Conservation (phyloP, 2,888 invertebrate species). For the Capitulum mitella region DNA sequence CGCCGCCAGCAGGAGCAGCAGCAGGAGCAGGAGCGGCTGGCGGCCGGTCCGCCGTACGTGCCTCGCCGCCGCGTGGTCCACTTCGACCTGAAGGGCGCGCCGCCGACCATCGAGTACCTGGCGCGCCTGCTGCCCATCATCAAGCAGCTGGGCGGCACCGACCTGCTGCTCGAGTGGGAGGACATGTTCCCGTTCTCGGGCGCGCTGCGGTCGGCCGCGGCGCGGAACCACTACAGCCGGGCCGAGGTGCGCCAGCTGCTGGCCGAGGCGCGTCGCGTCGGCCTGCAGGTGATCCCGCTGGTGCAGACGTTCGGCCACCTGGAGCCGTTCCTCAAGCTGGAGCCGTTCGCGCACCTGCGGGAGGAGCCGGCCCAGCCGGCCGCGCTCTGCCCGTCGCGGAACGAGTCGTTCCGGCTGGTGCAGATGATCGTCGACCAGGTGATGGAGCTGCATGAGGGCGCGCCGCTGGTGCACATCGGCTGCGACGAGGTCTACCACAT, state of each 20-base stretch:
- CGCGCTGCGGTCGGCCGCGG: constrained; percentile 42
- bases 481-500: constrained; percentile 43
- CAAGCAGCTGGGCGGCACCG: constrained; percentile 43
- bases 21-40: constrained; percentile 18
- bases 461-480: constrained; percentile 47
- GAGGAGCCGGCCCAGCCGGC: constrained; percentile 60
- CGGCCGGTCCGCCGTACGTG: constrained; percentile 32
- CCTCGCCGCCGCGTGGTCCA: constrained; percentile 43
- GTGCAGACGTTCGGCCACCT: constrained; percentile 51
- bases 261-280: constrained; percentile 40
- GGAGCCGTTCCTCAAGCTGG: constrained; percentile 66
- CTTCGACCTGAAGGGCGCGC: constrained; percentile 51
- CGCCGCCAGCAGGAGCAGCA: constrained; percentile 15
- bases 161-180: constrained; percentile 55
- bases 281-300: constrained; percentile 52
- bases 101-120: constrained; percentile 46
- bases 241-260: constrained; percentile 40
- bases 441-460: constrained; percentile 40
- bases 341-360: constrained; percentile 56
- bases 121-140: constrained; percentile 37
- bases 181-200: constrained; percentile 55
- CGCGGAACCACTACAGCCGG: constrained; percentile 43
- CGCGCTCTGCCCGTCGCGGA: constrained; percentile 48
- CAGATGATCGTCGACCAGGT: constrained; percentile 42
- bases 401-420: constrained; percentile 41